phyloP scores from a whole-genome alignment of 2,888 invertebrate species.

The Drosophila ustulata region DNA sequence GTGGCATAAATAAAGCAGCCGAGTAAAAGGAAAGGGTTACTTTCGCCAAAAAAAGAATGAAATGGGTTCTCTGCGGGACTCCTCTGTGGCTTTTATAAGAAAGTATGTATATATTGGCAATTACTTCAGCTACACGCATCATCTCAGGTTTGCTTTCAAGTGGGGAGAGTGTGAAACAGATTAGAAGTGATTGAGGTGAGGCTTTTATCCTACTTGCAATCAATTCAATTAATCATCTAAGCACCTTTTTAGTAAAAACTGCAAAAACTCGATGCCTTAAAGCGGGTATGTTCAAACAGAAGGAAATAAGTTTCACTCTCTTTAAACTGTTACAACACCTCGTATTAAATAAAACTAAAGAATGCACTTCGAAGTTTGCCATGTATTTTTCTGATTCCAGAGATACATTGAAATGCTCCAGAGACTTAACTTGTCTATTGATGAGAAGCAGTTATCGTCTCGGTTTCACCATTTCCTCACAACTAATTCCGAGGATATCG shows the following conservation, averaged over 20 bases:
- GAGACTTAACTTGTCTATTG: neutral
- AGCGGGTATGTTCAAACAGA: no score
- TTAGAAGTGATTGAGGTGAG: neutral
- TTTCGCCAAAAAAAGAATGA: no score
- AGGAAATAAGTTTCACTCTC: neutral
- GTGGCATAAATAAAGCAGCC: conserved; percentile 16
- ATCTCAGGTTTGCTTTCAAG: no score
- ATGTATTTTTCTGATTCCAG: neutral
- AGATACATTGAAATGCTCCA: neutral
- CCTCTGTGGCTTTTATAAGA: neutral
- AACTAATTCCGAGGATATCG: conserved; percentile 1
- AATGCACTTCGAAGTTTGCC: neutral
- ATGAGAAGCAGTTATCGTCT: neutral
- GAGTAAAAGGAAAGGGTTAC: conserved; percentile 7
- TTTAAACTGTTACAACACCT: neutral
- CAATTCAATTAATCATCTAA: neutral
- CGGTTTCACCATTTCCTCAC: neutral
- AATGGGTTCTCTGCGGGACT: neutral
- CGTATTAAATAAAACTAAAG: neutral
- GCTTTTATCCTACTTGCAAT: neutral
- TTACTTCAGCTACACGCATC: neutral
- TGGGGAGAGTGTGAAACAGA: neutral
- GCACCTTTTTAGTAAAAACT: neutral
- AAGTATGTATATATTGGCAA: neutral
- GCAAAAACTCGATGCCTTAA: neutral